Conservation (phyloP, 2,888 invertebrate genomes). For the Plebejus anna region DNA sequence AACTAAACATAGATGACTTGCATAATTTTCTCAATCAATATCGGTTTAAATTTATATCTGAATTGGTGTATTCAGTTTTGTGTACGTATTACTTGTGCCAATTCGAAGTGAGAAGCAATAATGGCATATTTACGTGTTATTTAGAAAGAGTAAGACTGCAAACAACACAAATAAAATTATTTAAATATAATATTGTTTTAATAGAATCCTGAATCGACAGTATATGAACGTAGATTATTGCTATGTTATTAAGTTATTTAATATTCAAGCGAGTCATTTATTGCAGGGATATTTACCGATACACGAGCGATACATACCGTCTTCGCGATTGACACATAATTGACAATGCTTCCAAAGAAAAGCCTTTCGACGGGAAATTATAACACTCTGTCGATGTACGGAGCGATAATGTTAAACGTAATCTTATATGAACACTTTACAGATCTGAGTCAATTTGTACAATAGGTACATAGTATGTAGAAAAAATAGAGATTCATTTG, state of each 20-base stretch:
- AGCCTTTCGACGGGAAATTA: background rate
- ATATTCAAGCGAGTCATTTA: slow-evolving; percentile 20
- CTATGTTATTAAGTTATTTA: slow-evolving; percentile 22
- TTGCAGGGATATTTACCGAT: slow-evolving; percentile 16
- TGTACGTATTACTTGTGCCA: background rate
- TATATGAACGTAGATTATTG: slow-evolving; percentile 11
- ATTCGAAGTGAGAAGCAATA: background rate
- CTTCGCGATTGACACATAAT: slow-evolving; percentile 19
- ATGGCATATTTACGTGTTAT: background rate
- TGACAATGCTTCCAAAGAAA: slow-evolving; percentile 22
- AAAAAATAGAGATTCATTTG: slow-evolving; percentile 79
- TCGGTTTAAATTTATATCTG: background rate
- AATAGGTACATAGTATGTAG: slow-evolving; percentile 75
- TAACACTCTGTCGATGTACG: slow-evolving; percentile 31
- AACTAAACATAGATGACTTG: background rate
- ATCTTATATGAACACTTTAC: slow-evolving; percentile 70
- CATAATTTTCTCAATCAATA: background rate
- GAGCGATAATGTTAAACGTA: slow-evolving; percentile 47
- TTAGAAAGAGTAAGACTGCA: background rate
- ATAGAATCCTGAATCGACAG: slow-evolving; percentile 20
- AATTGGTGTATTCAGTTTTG: background rate
- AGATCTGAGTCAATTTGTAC: slow-evolving; percentile 74
- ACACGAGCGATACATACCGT: slow-evolving; percentile 6
- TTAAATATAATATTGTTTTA: background rate
- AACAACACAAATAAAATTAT: background rate